phyloP scores from a whole-genome alignment of 2,888 invertebrate genomes.

The Mechanitis messenoides region DNA sequence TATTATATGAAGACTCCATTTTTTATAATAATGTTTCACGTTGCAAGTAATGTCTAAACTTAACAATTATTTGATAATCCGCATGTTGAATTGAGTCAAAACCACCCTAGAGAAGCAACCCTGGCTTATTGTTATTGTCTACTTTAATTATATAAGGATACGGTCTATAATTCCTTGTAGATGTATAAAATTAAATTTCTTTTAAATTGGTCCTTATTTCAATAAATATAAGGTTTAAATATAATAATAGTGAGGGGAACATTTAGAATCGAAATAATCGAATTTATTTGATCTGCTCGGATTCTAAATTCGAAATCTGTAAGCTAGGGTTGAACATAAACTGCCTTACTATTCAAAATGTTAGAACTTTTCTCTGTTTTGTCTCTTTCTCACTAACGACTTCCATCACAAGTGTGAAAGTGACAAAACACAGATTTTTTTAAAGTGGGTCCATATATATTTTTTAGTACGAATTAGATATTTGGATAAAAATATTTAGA shows the following conservation, averaged over 20 bases:
- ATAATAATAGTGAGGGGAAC: neutral
- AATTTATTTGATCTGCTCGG: neutral
- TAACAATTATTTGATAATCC: conserved; percentile 16
- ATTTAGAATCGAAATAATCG: conserved; percentile 9
- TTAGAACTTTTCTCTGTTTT: neutral
- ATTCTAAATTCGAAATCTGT: neutral
- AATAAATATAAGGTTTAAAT: neutral
- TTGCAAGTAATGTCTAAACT: too few species aligned
- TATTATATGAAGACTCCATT: too few species aligned
- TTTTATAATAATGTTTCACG: too few species aligned
- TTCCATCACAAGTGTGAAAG: too few species aligned
- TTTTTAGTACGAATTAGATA: too few species aligned
- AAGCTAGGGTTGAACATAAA: neutral
- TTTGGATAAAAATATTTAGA: too few species aligned
- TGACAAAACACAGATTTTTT: too few species aligned
- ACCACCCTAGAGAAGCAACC: conserved; percentile 8
- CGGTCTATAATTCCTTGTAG: too few species aligned
- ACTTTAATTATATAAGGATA: too few species aligned
- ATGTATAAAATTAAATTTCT: neutral
- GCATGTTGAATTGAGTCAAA: conserved; percentile 23
- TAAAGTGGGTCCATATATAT: too few species aligned
- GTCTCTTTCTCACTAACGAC: neutral
- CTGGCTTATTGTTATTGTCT: too few species aligned
- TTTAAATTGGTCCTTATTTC: neutral
- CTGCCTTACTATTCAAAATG: neutral